Evolutionary conservation across 1,140 invertebrate species (phyloP).

Genomic region (Orchesella cincta): DNA sequence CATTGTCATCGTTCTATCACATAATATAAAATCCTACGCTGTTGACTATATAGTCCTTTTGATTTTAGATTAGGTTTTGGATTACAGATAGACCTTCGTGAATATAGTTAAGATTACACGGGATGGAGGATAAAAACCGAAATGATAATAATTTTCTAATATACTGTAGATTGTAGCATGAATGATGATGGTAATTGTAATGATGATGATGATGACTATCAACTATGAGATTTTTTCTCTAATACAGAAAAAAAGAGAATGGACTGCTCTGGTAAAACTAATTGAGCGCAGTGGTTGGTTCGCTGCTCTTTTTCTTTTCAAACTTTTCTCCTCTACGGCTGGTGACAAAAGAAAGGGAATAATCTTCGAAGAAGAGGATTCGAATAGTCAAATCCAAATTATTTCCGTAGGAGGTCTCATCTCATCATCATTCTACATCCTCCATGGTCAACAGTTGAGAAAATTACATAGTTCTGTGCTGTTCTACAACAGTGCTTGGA

Average conservation of each 20-base stretch:
- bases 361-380: conserved; percentile 5
- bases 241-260: background rate
- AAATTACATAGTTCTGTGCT: background rate
- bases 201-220: background rate
- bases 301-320: background rate
- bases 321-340: background rate
- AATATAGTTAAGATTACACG: background rate
- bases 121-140: background rate
- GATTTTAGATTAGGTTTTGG: background rate
- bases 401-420: conserved; percentile 49
- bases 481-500: background rate
- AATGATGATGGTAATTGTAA: background rate
- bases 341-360: background rate
- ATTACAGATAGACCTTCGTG: background rate
- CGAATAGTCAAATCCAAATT: conserved; percentile 48
- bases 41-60: background rate
- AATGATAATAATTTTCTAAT: background rate
- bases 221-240: background rate
- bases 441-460: background rate
- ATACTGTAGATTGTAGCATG: background rate
- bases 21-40: background rate
- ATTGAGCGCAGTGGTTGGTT: conserved; percentile 40
- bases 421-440: background rate
- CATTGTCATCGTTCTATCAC: background rate
- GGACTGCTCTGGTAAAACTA: conserved; percentile 25